phyloP scores from a whole-genome alignment of 2,113 vertebrate genomes.

The Perca schrenkii region DNA sequence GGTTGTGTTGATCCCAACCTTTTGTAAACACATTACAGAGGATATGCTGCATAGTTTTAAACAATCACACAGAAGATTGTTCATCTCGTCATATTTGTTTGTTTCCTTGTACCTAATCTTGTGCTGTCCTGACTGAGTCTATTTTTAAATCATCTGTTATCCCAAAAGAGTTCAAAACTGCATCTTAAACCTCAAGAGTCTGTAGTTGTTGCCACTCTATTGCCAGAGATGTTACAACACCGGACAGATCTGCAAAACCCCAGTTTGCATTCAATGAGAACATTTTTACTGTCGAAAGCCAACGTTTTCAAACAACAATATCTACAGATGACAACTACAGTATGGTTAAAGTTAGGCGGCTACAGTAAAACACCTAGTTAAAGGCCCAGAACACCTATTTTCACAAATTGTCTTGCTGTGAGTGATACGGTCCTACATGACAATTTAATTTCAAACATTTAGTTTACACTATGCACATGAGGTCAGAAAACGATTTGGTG shows the following conservation, averaged over 20 bases:
- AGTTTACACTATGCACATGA: too few species aligned
- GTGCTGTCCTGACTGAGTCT: neutral
- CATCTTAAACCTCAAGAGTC: neutral
- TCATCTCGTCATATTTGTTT: constrained; percentile 3
- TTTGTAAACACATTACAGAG: constrained; percentile 43
- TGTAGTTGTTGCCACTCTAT: neutral
- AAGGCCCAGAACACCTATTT: neutral
- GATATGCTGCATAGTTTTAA: constrained; percentile 32
- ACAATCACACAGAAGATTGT: constrained; percentile 28
- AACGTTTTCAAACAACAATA: neutral
- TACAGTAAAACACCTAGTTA: neutral
- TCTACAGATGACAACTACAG: neutral
- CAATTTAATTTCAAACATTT: too few species aligned
- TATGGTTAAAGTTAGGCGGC: neutral
- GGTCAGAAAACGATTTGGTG: too few species aligned
- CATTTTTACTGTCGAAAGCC: neutral
- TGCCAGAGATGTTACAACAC: neutral
- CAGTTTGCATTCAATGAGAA: neutral
- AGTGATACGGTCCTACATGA: neutral
- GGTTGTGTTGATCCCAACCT: constrained; percentile 28
- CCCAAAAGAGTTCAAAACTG: constrained; percentile 7
- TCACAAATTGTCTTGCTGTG: neutral
- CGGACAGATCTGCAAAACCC: neutral
- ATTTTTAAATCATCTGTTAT: constrained; percentile 12
- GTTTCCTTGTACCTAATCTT: constrained; percentile 11